A percentile compares a stretch with the other conserved stretches of the same genome.
Evolutionary conservation across 2,113 vertebrate species (phyloP).

Genomic region (Periophthalmus modestus): DNA sequence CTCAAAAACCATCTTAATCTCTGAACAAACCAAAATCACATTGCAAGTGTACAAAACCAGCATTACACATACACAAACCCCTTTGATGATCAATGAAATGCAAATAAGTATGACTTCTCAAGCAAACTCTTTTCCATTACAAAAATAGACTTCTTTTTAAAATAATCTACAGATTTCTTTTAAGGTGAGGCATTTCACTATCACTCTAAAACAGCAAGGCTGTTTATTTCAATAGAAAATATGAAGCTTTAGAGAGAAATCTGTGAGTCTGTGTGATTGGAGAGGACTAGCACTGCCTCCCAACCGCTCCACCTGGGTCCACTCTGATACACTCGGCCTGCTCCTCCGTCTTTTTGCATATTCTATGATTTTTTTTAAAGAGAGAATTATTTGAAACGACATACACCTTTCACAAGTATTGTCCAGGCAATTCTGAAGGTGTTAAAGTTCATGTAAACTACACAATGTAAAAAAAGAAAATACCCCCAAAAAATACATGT

Average conservation of each 20-base stretch:
- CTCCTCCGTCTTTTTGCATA: conserved; percentile 82
- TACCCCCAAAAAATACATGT: conserved; percentile 74
- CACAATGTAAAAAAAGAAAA: conserved; percentile 81
- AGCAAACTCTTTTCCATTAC: conserved; percentile 78
- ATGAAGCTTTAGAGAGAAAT: conserved; percentile 71
- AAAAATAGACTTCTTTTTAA: conserved; percentile 85
- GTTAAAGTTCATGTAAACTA: conserved; percentile 85
- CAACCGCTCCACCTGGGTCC: conserved; percentile 40
- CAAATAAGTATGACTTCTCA: conserved; percentile 75
- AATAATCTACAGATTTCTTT: conserved; percentile 82
- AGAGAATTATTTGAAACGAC: conserved; percentile 75
- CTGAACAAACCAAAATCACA: conserved; percentile 71
- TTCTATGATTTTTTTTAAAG: conserved; percentile 72
- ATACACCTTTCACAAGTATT: conserved; percentile 83
- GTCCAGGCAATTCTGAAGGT: conserved; percentile 87
- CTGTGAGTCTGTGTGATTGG: conserved; percentile 63
- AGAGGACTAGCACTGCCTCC: conserved; percentile 59
- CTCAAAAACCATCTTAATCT: conserved; percentile 67
- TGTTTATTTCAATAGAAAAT: conserved; percentile 78
- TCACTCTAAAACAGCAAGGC: conserved; percentile 77
- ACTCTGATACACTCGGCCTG: conserved; percentile 53
- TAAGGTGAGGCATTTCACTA: conserved; percentile 80
- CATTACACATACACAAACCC: conserved; percentile 69
- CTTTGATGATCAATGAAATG: conserved; percentile 71
- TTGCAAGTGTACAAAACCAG: conserved; percentile 78